A percentile compares a stretch with the other conserved stretches of the same genome.
Evolutionary conservation across 2,797 vertebrate species (phyloP).

Genomic region (Microctenopoma steveboyesi): DNA sequence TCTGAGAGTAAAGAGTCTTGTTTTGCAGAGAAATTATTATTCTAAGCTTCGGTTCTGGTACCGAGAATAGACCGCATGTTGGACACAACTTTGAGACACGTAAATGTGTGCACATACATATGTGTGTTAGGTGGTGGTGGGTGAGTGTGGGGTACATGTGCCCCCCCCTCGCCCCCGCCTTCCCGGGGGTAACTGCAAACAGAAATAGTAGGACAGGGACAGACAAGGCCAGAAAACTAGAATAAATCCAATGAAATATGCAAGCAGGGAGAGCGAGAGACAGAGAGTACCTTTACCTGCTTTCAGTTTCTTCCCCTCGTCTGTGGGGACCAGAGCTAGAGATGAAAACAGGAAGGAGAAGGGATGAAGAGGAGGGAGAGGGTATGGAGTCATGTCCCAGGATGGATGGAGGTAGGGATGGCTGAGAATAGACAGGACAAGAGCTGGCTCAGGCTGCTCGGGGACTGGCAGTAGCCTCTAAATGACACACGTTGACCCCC

Average conservation of each 20-base stretch:
- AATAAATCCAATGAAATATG: slow-evolving; percentile 66
- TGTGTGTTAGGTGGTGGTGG: no score
- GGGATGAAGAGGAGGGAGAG: slow-evolving; percentile 49
- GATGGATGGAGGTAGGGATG: slow-evolving; percentile 35
- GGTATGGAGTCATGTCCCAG: slow-evolving; percentile 53
- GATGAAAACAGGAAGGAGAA: slow-evolving; percentile 64
- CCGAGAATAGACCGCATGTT: not conserved
- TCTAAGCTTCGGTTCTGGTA: no score
- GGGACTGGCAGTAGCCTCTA: slow-evolving; percentile 21
- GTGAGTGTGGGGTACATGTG: not conserved
- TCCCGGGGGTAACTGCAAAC: not conserved
- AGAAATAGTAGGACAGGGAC: slow-evolving; percentile 47
- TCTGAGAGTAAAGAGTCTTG: slow-evolving; percentile 38
- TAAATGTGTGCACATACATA: not conserved
- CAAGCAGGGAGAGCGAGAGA: slow-evolving; percentile 46
- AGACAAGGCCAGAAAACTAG: slow-evolving; percentile 44
- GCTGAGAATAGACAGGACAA: slow-evolving; percentile 49
- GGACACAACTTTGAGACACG: slow-evolving; percentile 1
- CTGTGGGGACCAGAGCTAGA: slow-evolving; percentile 59
- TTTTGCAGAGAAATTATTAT: not conserved
- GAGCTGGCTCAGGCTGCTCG: slow-evolving; percentile 27
- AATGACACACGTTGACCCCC: slow-evolving; percentile 33
- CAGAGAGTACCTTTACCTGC: slow-evolving; percentile 62
- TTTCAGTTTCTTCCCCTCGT: slow-evolving; percentile 65
- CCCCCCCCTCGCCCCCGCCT: not conserved